Evolutionary conservation across 2,888 invertebrate species (phyloP).

Genomic region (Phortica magna): DNA sequence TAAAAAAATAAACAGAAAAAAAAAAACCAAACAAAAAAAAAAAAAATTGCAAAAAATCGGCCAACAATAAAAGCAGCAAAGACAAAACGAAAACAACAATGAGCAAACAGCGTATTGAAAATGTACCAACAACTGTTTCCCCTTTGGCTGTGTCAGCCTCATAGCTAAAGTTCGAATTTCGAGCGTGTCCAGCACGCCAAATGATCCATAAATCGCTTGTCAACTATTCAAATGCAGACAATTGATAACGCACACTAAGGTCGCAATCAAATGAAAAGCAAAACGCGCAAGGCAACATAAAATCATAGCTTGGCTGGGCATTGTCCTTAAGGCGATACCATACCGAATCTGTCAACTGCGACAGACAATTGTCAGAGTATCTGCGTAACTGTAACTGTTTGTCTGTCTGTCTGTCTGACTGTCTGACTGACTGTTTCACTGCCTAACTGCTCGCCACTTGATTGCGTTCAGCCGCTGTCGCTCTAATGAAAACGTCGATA

Average conservation of each 20-base stretch:
- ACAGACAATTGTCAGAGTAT: background rate
- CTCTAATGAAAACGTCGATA: slow-evolving; percentile 17
- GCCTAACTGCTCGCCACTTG: background rate
- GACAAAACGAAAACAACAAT: slow-evolving; percentile 55
- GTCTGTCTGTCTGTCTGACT: background rate
- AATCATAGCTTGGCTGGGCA: background rate
- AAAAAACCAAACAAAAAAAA: slow-evolving; percentile 47
- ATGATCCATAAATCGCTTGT: slow-evolving; percentile 73
- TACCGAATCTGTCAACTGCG: too few relatives aligned
- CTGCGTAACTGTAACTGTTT: too few relatives aligned
- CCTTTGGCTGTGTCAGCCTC: background rate
- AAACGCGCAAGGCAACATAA: background rate
- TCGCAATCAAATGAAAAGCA: slow-evolving; percentile 8
- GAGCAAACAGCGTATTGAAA: slow-evolving; percentile 27
- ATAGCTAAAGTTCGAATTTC: background rate
- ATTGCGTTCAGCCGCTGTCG: too few relatives aligned
- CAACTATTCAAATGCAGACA: slow-evolving; percentile 72
- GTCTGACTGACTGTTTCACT: background rate
- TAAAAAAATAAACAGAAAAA: slow-evolving; percentile 38
- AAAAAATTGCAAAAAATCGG: slow-evolving; percentile 20
- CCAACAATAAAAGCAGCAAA: slow-evolving; percentile 45
- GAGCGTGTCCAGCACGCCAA: slow-evolving; percentile 50
- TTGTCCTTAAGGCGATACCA: background rate
- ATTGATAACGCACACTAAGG: slow-evolving; percentile 61
- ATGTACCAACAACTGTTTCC: background rate